Base-by-base conservation (phyloP, 2,888 invertebrate genomes). In the Cotesia congregata region DNA sequence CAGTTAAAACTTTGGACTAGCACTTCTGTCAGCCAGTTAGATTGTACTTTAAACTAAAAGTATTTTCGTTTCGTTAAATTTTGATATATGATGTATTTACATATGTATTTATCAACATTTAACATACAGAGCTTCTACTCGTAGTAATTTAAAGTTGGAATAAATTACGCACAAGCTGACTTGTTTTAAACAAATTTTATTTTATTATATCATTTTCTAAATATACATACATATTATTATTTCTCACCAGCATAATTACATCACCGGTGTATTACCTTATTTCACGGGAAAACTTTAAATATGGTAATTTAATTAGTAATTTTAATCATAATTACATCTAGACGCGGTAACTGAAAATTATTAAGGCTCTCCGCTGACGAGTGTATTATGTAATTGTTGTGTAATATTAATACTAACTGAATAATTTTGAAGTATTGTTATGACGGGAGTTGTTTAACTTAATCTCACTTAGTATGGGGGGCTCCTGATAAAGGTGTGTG, bases 21-120 rank as follows among this genome's bases (percentile, higher is more conserved):
- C 50, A 50, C 50, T 50, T 50, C 50, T 50, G 50, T 50, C 50
- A 50, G 50, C 50, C 50, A 50, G 50, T 50, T 50, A 50, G 50
- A 50, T 12, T 50, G 50, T 50, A 50, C 50, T 50, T 50, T 50
- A 50, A 50, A 12, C 50, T 50, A 50, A 50, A 50, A 50, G 50
- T 50, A 50, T 50, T 50, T 50, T 50, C 4, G 50, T 50, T 50
- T 50, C 12, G 50, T 50, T 50, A 50, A 50, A 50, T 50, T 50
- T 50, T 12, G 50, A 50, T 50, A 50, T 50, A 50, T 50, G 7
- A 50, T 50, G 12, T 12, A 50, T 50, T 50, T 50, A 50, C 50
- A 50, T 50, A 50, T 7, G 50, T 50, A 50, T 50, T 50, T 50
- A 50, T 50, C 50, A 50, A 50, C 7, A 50, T 50, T 12, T 12